These are phyloP conservation scores for Heteromyza rotundicornis DNA, from an alignment of 2,888 invertebrate species.

Conservation along the genomic window DNA sequence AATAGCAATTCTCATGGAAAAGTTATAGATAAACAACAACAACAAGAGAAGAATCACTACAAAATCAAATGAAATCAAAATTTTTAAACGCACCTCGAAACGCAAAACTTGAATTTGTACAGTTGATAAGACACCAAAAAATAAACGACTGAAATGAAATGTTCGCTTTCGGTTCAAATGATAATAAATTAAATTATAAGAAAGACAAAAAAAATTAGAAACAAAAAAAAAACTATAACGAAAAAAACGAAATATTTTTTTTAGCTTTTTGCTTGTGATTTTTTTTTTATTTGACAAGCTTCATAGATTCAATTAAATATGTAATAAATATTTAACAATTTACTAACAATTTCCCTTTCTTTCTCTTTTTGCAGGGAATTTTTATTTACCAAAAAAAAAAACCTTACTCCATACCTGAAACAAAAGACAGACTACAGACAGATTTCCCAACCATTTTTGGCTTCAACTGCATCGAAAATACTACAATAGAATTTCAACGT, in stretches of 20 bases:
- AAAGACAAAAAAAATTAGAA: too few relatives aligned
- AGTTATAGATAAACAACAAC: too few relatives aligned
- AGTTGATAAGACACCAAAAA: background rate
- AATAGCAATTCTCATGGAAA: too few relatives aligned
- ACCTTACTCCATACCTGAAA: conserved; percentile 26
- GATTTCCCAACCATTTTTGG: background rate
- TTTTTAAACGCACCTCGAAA: too few relatives aligned
- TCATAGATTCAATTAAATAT: background rate
- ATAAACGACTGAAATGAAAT: too few relatives aligned
- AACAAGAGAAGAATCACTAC: too few relatives aligned
- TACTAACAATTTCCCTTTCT: conserved; percentile 11
- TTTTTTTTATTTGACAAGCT: conserved; percentile 21
- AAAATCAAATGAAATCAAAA: too few relatives aligned
- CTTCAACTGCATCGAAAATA: background rate
- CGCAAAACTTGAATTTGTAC: background rate
- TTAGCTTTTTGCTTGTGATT: conserved; percentile 1
- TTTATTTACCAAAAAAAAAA: too few relatives aligned
- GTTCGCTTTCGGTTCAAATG: too few relatives aligned
- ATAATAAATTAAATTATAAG: too few relatives aligned
- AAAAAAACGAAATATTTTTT: background rate
- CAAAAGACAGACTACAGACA: conserved; percentile 22
- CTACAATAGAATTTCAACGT: too few relatives aligned
- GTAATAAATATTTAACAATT: background rate
- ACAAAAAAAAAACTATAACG: background rate
- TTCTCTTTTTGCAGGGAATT: conserved; percentile 34